Conservation (phyloP, 2,888 invertebrate species). For the Morpho helenor region DNA sequence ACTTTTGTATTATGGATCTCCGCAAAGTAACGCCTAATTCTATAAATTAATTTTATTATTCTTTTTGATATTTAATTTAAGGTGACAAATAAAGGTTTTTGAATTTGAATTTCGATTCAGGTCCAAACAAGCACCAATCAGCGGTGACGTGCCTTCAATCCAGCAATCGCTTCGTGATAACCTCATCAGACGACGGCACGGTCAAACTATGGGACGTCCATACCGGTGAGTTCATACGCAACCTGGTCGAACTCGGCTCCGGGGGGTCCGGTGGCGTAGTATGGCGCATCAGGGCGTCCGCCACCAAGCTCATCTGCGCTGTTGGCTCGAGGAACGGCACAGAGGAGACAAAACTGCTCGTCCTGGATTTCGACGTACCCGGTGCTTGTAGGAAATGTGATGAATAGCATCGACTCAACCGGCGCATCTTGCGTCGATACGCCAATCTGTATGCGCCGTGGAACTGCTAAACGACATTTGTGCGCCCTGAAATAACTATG, state of each 20-base stretch:
- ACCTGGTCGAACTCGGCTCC: conserved; percentile 94
- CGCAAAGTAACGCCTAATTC: no score
- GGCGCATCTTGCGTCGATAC: conserved; percentile 67
- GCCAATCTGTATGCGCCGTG: conserved; percentile 70
- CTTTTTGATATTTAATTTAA: no score
- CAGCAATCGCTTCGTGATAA: conserved; percentile 97
- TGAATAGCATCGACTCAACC: conserved; percentile 72
- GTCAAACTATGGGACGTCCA: conserved; percentile 99
- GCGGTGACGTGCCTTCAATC: conserved; percentile 99
- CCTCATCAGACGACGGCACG: conserved; percentile 99
- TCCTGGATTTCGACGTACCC: conserved; percentile 97
- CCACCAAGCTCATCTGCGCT: conserved; percentile 98
- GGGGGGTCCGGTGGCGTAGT: conserved; percentile 99
- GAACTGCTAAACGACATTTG: conserved; percentile 46
- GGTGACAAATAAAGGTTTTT: no score
- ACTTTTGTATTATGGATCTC: no score
- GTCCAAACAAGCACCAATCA: conserved; percentile 97
- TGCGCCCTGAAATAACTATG: not conserved
- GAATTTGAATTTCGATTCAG: conserved; percentile 62
- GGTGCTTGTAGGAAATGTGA: conserved; percentile 81
- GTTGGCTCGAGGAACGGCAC: conserved; percentile 99
- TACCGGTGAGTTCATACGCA: conserved; percentile 97
- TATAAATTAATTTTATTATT: not conserved
- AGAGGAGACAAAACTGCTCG: conserved; percentile 98
- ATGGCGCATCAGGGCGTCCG: conserved; percentile 96